Percentiles rank a stretch among this genome's conserved stretches.
Evolutionary conservation across 2,797 vertebrate genomes (phyloP).

Genomic region (Yasuhikotakia modesta): DNA sequence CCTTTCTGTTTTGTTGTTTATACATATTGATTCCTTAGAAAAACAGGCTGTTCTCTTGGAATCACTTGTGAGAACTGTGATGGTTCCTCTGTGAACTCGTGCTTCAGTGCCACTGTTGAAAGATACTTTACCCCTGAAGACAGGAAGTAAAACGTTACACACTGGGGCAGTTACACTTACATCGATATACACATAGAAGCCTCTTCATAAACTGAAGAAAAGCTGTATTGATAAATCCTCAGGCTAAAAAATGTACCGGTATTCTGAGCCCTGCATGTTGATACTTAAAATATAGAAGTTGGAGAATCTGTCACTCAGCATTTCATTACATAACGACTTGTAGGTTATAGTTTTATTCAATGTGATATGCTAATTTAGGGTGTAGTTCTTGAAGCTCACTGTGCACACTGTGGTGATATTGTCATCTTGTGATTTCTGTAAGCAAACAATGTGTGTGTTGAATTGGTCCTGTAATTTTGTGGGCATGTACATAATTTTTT

Average conservation of each 20-base stretch:
- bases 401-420: background rate
- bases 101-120: slow-evolving; percentile 3
- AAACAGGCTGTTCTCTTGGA: slow-evolving; percentile 1
- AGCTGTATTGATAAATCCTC: background rate
- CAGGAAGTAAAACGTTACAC: background rate
- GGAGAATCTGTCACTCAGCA: background rate
- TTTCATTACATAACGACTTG: background rate
- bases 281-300: background rate
- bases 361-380: background rate
- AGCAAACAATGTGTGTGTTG: background rate
- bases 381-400: background rate
- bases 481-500: no score
- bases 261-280: background rate
- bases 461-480: background rate
- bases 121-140: slow-evolving; percentile 17
- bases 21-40: slow-evolving; percentile 25
- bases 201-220: background rate
- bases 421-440: background rate
- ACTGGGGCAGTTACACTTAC: background rate
- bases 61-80: slow-evolving; percentile 2
- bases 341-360: background rate
- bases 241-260: background rate
- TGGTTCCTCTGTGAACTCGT: background rate
- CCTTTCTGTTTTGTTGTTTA: background rate
- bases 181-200: background rate